A percentile compares a stretch with the other conserved stretches of the same genome.
These are phyloP conservation scores for Acipenser transmontanus DNA, from an alignment of 2,797 vertebrate genomes.

Conservation along the genomic window DNA sequence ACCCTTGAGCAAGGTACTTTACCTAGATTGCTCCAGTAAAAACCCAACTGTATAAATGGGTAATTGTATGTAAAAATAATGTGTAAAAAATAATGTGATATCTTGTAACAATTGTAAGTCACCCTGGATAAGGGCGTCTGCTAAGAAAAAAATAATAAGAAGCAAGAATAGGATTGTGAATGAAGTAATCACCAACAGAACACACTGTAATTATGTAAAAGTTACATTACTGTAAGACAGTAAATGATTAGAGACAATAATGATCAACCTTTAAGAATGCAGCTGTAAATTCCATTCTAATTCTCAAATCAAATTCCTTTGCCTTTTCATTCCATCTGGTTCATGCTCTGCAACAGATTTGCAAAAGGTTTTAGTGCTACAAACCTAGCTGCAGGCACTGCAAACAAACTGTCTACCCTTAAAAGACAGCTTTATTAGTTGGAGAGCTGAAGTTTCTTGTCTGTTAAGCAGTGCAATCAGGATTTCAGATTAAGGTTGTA, in stretches of 20 bases:
- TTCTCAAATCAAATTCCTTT: constrained; percentile 20
- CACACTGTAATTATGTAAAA: too few relatives aligned
- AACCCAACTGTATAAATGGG: too few relatives aligned
- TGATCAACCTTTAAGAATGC: constrained; percentile 10
- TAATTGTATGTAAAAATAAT: too few relatives aligned
- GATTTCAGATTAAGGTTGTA: constrained; percentile 9
- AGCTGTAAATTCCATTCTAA: constrained; percentile 23
- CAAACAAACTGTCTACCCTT: constrained; percentile 11
- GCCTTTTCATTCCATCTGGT: constrained; percentile 35
- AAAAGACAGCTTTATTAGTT: constrained; percentile 39
- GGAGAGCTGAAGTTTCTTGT: constrained; percentile 33
- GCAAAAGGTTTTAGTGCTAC: constrained; percentile 31
- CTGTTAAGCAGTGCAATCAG: constrained; percentile 16
- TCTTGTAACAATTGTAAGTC: too few relatives aligned
- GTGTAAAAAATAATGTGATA: too few relatives aligned
- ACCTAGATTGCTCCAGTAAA: too few relatives aligned
- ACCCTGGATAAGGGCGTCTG: too few relatives aligned
- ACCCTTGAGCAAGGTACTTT: too few relatives aligned
- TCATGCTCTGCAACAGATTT: constrained; percentile 20
- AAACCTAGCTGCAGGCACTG: constrained; percentile 14
- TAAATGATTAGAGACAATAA: background rate
- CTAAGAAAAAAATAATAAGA: too few relatives aligned
- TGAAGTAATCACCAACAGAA: too few relatives aligned
- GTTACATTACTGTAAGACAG: too few relatives aligned
- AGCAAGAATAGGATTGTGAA: too few relatives aligned